Conservation (phyloP, 2,888 invertebrate species). For the Drosophila phalerata region DNA sequence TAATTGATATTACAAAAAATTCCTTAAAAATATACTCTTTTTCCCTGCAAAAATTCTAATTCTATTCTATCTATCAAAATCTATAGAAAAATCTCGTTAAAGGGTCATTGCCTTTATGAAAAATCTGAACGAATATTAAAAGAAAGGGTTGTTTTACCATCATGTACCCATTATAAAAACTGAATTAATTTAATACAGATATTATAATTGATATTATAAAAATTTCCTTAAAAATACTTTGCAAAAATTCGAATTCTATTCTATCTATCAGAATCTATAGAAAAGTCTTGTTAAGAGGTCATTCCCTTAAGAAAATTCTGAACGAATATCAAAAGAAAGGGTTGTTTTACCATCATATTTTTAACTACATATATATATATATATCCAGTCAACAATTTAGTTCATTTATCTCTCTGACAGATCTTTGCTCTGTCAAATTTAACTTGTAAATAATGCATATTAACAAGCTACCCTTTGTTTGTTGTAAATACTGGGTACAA, state of each 20-base stretch:
- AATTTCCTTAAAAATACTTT: not conserved
- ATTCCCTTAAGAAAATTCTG: no score
- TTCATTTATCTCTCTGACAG: not conserved
- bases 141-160: no score
- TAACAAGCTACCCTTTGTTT: constrained; percentile 5
- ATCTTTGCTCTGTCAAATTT: not conserved
- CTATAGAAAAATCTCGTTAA: not conserved
- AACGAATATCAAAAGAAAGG: no score
- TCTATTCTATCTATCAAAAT: no score
- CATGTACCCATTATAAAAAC: constrained; percentile 22
- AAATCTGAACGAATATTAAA: not conserved
- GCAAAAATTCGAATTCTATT: not conserved
- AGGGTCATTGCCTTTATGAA: not conserved
- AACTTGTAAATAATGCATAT: not conserved
- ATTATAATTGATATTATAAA: no score
- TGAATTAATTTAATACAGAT: not conserved
- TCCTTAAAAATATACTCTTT: not conserved
- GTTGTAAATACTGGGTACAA: constrained; percentile 22
- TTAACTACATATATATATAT: not conserved
- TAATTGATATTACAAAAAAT: not conserved
- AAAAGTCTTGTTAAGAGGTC: not conserved
- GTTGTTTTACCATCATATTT: no score
- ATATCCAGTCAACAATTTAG: not conserved
- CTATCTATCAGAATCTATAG: not conserved
- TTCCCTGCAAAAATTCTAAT: not conserved